Base-by-base conservation (phyloP, 30 jellyfish, hydroid and myxozoan species). In the Aurelia sp. region DNA sequence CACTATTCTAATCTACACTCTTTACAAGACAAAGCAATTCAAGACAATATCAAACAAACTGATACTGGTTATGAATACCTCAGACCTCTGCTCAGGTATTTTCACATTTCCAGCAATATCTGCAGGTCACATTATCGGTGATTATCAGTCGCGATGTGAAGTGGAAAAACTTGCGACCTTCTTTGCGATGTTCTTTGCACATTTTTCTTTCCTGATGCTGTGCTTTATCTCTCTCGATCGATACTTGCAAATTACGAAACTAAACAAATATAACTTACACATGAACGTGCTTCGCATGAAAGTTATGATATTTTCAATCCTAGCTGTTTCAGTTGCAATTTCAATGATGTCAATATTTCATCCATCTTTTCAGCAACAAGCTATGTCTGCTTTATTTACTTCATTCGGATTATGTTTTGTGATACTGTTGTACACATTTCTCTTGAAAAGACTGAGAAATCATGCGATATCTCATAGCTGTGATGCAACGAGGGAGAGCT, bases 211-310 rank as follows among this genome's bases (percentile, higher is more conserved):
- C 64, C 41, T 81, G 40, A 81, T 81, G 91, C 77, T 81, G n/a
- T 21, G 70, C 19, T 13, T 65, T 40, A 72, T 81, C 10, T 81
- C 84, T 9, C 12, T 67, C 22, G 91, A 81, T 55, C 76, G 91
- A 16, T 81, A 67, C 52, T 18, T 78, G n/a, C 89, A 78, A 75
- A 85, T 81, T 3, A 69, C 84, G 57, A 81, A 81, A 41, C 70
- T 81, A 13, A 81, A 67, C 44, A 73, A 18, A 65, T 81, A 81
- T 82, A 81, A 31, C 30, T 38, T n/a, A 0, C 68, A 67, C 84
- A 81, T 81, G 91, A 81, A 81, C 71, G 77, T 27, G 1, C 24
- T 27, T 53, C 84, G 91, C 10, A 81, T 81, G 91, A 81, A 68
- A 78, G 5, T 81, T n/a, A 60, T 81, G 57, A 72, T 58, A 1